These are phyloP conservation scores for Elegia similella DNA, from an alignment of 2,888 invertebrate species.

Conservation along the genomic window DNA sequence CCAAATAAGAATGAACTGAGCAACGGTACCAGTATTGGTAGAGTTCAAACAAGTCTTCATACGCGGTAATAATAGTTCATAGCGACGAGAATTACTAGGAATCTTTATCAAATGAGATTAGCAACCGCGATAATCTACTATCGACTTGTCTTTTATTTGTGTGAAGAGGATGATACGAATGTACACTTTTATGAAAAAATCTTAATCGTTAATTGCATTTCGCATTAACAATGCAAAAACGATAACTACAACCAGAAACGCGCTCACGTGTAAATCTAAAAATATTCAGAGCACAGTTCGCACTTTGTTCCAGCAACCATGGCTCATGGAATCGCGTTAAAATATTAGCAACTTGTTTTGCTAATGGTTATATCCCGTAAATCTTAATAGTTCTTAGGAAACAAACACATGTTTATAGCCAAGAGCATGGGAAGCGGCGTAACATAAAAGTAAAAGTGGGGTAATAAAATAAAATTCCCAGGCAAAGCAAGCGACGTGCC, in stretches of 20 bases:
- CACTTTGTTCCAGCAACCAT: neutral
- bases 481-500: constrained; percentile 29
- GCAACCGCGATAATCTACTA: constrained; percentile 11
- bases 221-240: neutral
- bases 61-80: neutral
- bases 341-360: constrained; percentile 7
- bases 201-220: neutral
- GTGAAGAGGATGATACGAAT: neutral
- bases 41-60: constrained; percentile 17
- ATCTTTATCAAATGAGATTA: constrained; percentile 9
- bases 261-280: neutral
- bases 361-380: constrained; percentile 1
- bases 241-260: neutral
- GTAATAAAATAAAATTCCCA: constrained; percentile 64
- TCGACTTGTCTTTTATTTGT: neutral
- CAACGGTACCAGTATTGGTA: constrained; percentile 44
- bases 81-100: neutral
- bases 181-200: neutral
- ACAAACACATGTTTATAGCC: constrained; percentile 10
- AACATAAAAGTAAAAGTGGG: constrained; percentile 66
- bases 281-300: neutral
- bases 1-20: constrained; percentile 45
- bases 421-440: constrained; percentile 33
- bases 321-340: neutral
- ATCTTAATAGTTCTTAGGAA: constrained; percentile 14